Percentiles rank a stretch among this genome's conserved stretches.
Evolutionary conservation across 2,888 invertebrate species (phyloP).

Genomic region (Herminia tarsipennalis): DNA sequence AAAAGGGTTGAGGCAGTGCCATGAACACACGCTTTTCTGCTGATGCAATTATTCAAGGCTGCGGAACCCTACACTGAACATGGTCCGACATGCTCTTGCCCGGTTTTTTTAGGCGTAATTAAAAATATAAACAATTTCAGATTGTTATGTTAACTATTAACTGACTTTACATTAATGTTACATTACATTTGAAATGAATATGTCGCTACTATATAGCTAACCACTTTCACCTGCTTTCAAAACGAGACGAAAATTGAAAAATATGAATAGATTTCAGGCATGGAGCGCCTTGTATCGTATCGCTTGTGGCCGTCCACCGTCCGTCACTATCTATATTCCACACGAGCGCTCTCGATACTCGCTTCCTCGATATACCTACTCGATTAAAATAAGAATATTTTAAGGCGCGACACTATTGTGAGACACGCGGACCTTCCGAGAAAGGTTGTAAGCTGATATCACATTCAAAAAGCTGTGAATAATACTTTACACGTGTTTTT

Average conservation of each 20-base stretch:
- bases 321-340: constrained; percentile 82
- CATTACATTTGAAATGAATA: no score
- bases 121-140: no score
- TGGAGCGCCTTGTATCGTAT: constrained; percentile 60
- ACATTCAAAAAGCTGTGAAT: constrained; percentile 47
- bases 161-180: no score
- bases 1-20: no score
- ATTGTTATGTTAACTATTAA: no score
- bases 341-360: constrained; percentile 74
- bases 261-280: constrained; percentile 71
- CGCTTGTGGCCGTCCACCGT: constrained; percentile 65
- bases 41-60: no score
- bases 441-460: constrained; percentile 59
- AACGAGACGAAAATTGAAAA: constrained; percentile 65
- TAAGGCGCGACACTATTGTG: constrained; percentile 72
- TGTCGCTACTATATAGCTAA: no score
- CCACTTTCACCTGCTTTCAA: constrained; percentile 43
- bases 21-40: no score
- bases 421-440: constrained; percentile 54
- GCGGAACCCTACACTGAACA: no score
- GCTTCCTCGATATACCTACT: constrained; percentile 72
- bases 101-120: no score
- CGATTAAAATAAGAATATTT: constrained; percentile 82
- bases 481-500: constrained; percentile 38
- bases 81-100: no score